Conservation (phyloP, 2,797 vertebrate genomes). For the Zenarchopterus dispar region DNA sequence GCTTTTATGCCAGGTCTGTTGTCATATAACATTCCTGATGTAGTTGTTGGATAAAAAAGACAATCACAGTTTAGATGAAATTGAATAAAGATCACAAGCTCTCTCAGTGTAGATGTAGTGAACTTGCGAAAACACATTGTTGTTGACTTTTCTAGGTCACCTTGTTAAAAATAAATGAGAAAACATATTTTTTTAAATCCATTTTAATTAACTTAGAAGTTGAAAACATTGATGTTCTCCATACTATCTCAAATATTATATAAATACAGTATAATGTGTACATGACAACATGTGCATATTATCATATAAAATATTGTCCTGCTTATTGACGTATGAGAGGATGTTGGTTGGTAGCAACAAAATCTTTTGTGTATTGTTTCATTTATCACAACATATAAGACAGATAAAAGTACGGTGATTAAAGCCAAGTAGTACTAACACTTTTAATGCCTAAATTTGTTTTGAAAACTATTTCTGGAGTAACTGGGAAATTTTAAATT, state of each 20-base stretch:
- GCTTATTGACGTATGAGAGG: not conserved
- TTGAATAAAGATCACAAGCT: slow-evolving; percentile 1
- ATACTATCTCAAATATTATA: not conserved
- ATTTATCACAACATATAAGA: slow-evolving; percentile 16
- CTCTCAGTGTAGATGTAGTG: not conserved
- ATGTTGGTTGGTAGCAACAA: slow-evolving; percentile 7
- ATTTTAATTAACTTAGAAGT: not conserved
- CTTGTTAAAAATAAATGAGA: not conserved
- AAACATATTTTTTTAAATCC: not conserved
- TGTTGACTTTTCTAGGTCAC: slow-evolving; percentile 12
- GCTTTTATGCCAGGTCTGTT: not conserved
- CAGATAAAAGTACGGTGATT: slow-evolving; percentile 38
- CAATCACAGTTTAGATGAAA: slow-evolving; percentile 1
- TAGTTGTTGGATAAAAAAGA: not conserved
- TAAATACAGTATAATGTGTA: no score
- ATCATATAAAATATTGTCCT: no score
- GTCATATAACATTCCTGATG: not conserved
- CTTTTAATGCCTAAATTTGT: slow-evolving; percentile 45
- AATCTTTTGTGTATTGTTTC: slow-evolving; percentile 4
- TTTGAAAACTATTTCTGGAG: slow-evolving; percentile 66
- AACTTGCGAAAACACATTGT: slow-evolving; percentile 2
- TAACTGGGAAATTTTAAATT: slow-evolving; percentile 60
- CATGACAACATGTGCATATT: no score
- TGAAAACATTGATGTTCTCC: not conserved
- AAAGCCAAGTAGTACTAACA: slow-evolving; percentile 24